phyloP scores from a whole-genome alignment of 2,888 invertebrate genomes.

The Phaedon cochleariae region DNA sequence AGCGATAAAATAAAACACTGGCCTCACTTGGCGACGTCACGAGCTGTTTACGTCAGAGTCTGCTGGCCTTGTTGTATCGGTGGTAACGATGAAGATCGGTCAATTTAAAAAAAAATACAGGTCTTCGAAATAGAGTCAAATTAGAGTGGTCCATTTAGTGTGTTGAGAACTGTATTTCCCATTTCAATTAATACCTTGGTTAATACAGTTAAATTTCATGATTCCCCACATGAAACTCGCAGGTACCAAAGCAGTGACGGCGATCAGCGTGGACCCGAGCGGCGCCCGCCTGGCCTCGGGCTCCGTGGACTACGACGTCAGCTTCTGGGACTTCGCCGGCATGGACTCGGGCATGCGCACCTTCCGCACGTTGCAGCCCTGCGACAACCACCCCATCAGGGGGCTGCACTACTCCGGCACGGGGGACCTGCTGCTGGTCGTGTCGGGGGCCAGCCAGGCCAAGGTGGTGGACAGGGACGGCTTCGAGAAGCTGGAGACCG shows the following conservation, averaged over 20 bases:
- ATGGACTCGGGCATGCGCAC: slow-evolving; percentile 94
- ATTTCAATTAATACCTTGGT: no score
- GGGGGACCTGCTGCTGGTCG: slow-evolving; percentile 91
- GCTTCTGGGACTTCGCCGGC: slow-evolving; percentile 98
- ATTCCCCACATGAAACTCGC: slow-evolving; percentile 86
- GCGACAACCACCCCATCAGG: slow-evolving; percentile 94
- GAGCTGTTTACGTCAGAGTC: no score
- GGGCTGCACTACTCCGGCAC: slow-evolving; percentile 91
- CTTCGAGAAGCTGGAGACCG: slow-evolving; percentile 90
- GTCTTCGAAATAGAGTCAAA: no score
- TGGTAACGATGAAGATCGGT: no score
- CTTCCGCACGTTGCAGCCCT: slow-evolving; percentile 92
- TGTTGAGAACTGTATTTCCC: no score
- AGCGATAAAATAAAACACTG: no score
- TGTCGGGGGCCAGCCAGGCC: slow-evolving; percentile 91
- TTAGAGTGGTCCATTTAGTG: no score
- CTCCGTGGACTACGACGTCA: slow-evolving; percentile 94
- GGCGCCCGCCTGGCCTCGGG: slow-evolving; percentile 85
- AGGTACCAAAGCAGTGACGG: slow-evolving; percentile 88
- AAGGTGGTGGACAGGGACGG: slow-evolving; percentile 91
- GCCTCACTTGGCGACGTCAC: no score
- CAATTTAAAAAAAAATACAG: no score
- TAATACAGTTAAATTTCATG: no score
- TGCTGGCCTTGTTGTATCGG: no score
- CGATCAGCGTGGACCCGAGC: slow-evolving; percentile 90